Evolutionary conservation across 2,113 vertebrate genomes (phyloP).

Genomic region (Pomatostomus ruficeps): DNA sequence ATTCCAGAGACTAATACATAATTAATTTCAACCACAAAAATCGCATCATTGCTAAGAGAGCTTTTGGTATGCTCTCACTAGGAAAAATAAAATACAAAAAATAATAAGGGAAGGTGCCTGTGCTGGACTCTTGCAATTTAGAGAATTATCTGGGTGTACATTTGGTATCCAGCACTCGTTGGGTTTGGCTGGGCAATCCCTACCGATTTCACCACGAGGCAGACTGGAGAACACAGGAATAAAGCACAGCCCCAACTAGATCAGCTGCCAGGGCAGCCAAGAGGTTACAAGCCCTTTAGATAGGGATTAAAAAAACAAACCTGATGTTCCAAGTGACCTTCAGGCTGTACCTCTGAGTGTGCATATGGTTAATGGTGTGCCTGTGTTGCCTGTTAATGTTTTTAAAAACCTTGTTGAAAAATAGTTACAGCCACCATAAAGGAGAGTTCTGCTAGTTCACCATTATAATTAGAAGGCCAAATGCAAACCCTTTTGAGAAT

Average conservation of each 20-base stretch:
- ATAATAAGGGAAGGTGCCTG: fast-evolving
- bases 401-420: background rate
- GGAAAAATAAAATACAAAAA: too few species aligned
- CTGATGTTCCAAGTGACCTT: background rate
- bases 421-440: background rate
- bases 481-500: background rate
- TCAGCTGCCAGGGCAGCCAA: background rate
- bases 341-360: background rate
- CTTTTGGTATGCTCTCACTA: background rate
- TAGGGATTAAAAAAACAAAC: background rate
- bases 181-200: background rate
- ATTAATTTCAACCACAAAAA: background rate
- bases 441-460: background rate
- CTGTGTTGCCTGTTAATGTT: background rate
- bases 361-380: background rate
- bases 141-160: background rate
- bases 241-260: background rate
- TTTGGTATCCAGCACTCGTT: background rate
- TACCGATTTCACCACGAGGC: background rate
- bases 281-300: background rate
- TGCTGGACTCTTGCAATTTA: background rate
- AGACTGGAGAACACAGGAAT: background rate
- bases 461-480: background rate
- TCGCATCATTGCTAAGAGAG: background rate
- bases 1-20: background rate